Base-by-base conservation (phyloP, 2,797 vertebrate species). In the Tapera naevia region DNA sequence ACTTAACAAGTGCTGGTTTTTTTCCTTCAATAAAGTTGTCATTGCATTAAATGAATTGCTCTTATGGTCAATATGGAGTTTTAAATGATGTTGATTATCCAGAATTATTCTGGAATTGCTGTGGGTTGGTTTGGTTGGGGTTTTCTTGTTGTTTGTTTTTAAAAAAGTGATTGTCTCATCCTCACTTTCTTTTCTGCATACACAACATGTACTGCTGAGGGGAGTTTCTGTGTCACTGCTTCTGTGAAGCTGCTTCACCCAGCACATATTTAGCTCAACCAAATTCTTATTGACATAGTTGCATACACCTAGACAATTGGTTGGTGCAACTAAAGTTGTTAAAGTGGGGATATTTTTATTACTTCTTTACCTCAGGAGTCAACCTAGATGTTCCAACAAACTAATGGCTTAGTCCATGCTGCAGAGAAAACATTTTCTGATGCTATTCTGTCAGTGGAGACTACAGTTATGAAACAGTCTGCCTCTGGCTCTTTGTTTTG, bases 1-100 rank as follows among this genome's bases (percentile, higher is more conserved):
- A 60, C n/a, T 50, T 89, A 17, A 17, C 7, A 78, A 60, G 32
- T 71, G 17, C 66, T 80, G 39, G 39, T 2, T 1, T 33, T 93
- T 79, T 60, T 48, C 50, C 43, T 92, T 79, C 82, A 96, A 92
- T 97, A 96, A 97, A 96, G 51, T 80, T 91, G 76, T 72, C 19
- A 24, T 27, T 95, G 90, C 64, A 82, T 82, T 95, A 91, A 94
- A 71, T 43, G 0, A 88, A 43, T 64, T 67, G 13, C 9, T 88
- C 1, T 76, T 80, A 17, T 10, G 22, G 32, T 73, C 86, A 73
- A 76, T 69, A 17, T 2, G 17, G 6, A 17, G 19, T 65, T 61
- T 71, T 37, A 32, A 67, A 35, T 21, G 3, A n/a, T 60, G 32
- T n/a, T 60, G 11, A 17, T 75, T 83, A 28, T 92, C 24, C 21